A percentile compares a stretch with the other conserved stretches of the same genome.
Conservation (phyloP, 2,888 invertebrate genomes). For the Pyrrhia umbra region DNA sequence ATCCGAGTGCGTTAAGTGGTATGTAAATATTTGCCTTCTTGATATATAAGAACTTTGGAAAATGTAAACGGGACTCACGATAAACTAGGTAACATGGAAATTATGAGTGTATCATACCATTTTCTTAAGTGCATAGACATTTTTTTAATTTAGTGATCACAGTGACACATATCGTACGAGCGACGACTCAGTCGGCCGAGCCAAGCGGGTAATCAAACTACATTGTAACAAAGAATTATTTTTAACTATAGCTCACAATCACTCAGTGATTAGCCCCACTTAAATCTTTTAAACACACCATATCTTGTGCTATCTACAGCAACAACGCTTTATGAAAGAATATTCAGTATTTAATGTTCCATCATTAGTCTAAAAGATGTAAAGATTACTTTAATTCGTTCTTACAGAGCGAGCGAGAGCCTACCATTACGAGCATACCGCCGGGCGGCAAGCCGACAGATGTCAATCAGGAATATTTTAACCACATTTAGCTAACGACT, state of each 20-base stretch:
- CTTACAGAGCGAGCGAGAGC: conserved; percentile 12
- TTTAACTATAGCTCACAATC: not conserved
- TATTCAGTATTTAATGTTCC: conserved; percentile 18
- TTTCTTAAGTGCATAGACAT: not conserved
- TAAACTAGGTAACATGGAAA: too few species aligned
- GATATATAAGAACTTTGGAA: too few species aligned
- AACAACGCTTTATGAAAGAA: conserved; percentile 16
- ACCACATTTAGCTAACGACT: conserved; percentile 69
- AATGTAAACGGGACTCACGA: too few species aligned
- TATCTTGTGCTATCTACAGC: conserved; percentile 2
- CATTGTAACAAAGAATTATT: not conserved
- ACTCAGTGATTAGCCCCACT: not conserved
- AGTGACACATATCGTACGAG: not conserved
- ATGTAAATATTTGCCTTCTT: too few species aligned
- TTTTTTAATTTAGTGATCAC: not conserved
- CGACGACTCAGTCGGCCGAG: not conserved
- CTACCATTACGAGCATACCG: conserved; percentile 49
- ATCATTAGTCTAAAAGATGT: conserved; percentile 59
- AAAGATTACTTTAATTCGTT: conserved; percentile 62
- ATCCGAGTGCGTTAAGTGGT: too few species aligned
- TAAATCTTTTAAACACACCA: conserved; percentile 18
- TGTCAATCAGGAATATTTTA: conserved; percentile 72
- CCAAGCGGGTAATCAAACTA: not conserved
- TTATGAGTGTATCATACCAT: too few species aligned
- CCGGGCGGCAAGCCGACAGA: conserved; percentile 58